Percentiles rank a stretch among this genome's conserved stretches.
phyloP scores from a whole-genome alignment of 37 sponge, comb jelly and placozoan species.

The Halisarca cf. caerulea region DNA sequence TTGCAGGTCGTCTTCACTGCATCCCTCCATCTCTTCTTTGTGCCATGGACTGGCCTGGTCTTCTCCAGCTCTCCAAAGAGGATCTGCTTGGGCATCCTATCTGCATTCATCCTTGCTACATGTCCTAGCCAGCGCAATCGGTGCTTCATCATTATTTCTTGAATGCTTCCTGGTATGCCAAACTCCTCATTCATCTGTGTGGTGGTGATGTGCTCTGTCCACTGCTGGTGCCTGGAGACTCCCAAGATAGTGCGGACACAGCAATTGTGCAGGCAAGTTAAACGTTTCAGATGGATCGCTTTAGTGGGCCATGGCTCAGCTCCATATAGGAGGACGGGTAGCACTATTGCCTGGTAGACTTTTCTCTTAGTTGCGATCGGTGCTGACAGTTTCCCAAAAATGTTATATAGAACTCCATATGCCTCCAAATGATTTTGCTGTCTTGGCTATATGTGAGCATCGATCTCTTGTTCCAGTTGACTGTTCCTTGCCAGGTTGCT shows the following conservation, averaged over 20 bases:
- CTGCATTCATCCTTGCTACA: too few relatives aligned
- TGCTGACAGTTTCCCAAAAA: neutral
- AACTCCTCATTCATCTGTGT: neutral
- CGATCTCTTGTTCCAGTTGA: neutral
- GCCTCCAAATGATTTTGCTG: too few relatives aligned
- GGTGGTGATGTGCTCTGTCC: neutral
- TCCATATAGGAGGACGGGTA: neutral
- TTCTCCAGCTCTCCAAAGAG: too few relatives aligned
- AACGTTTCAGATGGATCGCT: neutral
- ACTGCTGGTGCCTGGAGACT: neutral
- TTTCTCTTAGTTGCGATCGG: constrained; percentile 5
- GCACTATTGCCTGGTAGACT: neutral
- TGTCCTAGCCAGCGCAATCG: too few relatives aligned
- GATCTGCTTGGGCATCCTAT: too few relatives aligned
- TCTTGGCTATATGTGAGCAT: neutral
- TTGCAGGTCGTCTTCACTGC: neutral
- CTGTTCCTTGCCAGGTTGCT: neutral
- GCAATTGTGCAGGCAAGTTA: neutral
- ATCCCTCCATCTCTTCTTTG: too few relatives aligned
- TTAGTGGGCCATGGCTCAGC: neutral
- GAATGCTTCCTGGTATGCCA: neutral
- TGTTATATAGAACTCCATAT: too few relatives aligned
- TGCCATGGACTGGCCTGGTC: too few relatives aligned
- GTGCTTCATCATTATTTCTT: too few relatives aligned
- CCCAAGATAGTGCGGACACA: neutral